Base-by-base conservation (phyloP, 2,113 vertebrate genomes). In the Brachyhypopomus gauderio region DNA sequence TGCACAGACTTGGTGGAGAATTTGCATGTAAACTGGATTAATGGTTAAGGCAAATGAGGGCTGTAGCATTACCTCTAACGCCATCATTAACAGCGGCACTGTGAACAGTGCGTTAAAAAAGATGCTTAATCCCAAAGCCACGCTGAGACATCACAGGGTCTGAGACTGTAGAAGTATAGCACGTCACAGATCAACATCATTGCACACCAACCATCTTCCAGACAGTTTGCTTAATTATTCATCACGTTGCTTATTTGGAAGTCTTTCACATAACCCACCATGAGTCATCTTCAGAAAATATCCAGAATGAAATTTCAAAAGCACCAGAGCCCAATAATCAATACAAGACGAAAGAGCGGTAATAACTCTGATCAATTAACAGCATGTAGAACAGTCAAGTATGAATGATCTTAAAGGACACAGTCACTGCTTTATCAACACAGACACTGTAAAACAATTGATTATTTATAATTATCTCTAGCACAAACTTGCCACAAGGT, bases 31-130 rank as follows among this genome's bases (percentile, higher is more conserved):
- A 59, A 48, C 19, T 38, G 23, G 79, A 79, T 85, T 76, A 85
- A 59, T 63, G 77, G 19, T 41, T 30, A 55, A 78, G 63, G 76
- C 34, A 23, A 79, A 82, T 79, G 79, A 76, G 72, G 72, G 72
- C 16, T 70, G 72, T 7, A 58, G 7, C n/a, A 77, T 63, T 82
- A 27, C 16, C 62, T 72, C 60, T 62, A 73, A 69, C 59, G 16
- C 38, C 74, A 60, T 78, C 23, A 73, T 77, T 72, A 48, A 36
- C 25, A 59, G 63, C 67, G 69, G 72, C 80, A 70, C 58, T 0
- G 11, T 34, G 5, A 19, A 25, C 14, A 23, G 20, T 30, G 56
- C 78, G 56, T 38, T 30, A 30, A 45, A 67, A 74, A 81, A 67
- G 79, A 45, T 55, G 75, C n/a, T 75, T 59, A 59, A 81, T 23